phyloP scores from a whole-genome alignment of 2,113 vertebrate species.

The Glaucomys volans region DNA sequence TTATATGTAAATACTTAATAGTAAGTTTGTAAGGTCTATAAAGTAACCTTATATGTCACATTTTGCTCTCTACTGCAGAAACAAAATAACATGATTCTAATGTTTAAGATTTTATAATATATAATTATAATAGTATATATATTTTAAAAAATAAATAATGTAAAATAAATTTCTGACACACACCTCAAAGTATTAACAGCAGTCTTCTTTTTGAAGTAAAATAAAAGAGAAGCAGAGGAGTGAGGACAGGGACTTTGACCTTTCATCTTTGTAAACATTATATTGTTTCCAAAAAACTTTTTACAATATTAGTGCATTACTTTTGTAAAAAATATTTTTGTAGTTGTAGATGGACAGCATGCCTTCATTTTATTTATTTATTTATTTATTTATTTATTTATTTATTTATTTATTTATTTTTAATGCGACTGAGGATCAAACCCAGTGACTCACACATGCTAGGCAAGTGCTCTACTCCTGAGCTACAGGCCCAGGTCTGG shows the following conservation, averaged over 20 bases:
- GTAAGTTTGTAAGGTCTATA: not conserved
- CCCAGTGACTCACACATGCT: too few species aligned
- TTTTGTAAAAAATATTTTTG: too few species aligned
- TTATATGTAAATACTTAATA: slow-evolving; percentile 3
- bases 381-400: too few species aligned
- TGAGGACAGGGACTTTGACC: not conserved
- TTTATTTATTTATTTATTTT: too few species aligned
- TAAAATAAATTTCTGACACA: not conserved
- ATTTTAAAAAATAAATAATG: not conserved
- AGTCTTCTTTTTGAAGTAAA: not conserved
- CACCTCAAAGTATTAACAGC: not conserved
- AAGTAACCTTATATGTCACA: not conserved
- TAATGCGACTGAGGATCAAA: too few species aligned
- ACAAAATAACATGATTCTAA: slow-evolving; percentile 5
- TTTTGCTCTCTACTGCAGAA: not conserved
- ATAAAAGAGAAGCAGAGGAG: not conserved
- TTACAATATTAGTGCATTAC: not conserved
- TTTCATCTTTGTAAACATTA: not conserved
- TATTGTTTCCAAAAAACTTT: not conserved
- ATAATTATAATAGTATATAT: not conserved
- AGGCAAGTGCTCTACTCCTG: too few species aligned
- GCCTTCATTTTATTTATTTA: too few species aligned
- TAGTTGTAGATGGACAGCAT: too few species aligned
- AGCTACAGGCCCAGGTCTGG: too few species aligned
- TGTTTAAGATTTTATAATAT: not conserved